phyloP scores from a whole-genome alignment of 2,888 invertebrate species.

The Bhutanitis thaidina region DNA sequence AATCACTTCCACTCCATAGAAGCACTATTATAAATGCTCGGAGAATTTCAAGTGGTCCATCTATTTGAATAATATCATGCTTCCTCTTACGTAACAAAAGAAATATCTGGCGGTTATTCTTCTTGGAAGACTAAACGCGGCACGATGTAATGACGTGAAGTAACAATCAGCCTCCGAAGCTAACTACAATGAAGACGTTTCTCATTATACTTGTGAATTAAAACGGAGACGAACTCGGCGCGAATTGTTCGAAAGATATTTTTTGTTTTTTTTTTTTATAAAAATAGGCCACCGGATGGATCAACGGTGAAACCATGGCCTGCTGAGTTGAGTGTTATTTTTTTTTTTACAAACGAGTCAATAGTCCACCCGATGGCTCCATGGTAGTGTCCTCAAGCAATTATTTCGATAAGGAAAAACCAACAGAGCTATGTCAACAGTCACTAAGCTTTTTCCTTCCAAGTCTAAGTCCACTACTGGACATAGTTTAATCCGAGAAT shows the following conservation, averaged over 20 bases:
- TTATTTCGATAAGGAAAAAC: too few species aligned
- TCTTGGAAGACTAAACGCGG: slow-evolving; percentile 5
- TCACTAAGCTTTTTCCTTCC: too few species aligned
- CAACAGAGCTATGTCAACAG: too few species aligned
- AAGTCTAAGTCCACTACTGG: too few species aligned
- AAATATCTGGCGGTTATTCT: slow-evolving; percentile 9
- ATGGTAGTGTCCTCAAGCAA: too few species aligned
- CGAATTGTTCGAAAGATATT: slow-evolving; percentile 1
- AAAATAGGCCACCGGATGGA: too few species aligned
- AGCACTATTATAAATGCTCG: slow-evolving; percentile 11
- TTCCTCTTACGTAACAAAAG: slow-evolving; percentile 19
- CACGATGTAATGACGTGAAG: slow-evolving; percentile 6
- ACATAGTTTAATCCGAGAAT: too few species aligned
- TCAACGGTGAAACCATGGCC: too few species aligned
- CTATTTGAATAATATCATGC: slow-evolving; percentile 20
- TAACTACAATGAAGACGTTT: slow-evolving; percentile 11
- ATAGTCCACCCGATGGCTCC: too few species aligned
- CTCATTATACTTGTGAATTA: slow-evolving; percentile 13
- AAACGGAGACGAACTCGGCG: slow-evolving; percentile 6
- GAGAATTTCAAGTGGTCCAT: slow-evolving; percentile 18
- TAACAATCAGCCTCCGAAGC: slow-evolving; percentile 12
- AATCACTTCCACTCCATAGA: slow-evolving; percentile 20
- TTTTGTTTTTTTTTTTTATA: too few species aligned
- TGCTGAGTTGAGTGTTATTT: too few species aligned
- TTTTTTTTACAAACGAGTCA: too few species aligned